Base-by-base conservation (phyloP, 2,888 invertebrate genomes). In the Amphipyra berbera region DNA sequence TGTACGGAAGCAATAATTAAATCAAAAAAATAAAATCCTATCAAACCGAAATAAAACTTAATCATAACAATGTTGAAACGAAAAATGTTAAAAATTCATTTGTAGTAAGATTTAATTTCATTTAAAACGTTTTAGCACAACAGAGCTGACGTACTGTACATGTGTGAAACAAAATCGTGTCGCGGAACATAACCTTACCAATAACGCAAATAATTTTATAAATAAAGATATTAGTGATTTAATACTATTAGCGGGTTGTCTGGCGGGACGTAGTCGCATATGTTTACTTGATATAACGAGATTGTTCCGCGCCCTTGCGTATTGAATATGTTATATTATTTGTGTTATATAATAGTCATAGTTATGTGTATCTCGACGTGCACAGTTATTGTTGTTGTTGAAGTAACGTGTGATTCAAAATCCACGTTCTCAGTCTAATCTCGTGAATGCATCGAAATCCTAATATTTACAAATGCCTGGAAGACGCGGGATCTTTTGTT, bases 31-130 rank as follows among this genome's bases (percentile, higher is more conserved):
- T 79, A 80, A 83, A 84, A 81, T 81, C 72, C 77, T 84, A 85
- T 84, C 78, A 88, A 88, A 86, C 78, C 77, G 82, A 85, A 87
- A 83, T 86, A 84, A 84, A 87, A 88, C 86, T 85, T 87, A 88
- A 88, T 86, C 78, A 80, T 83, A 87, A 85, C 81, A 76, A 85
- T 79, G 74, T 76, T 77, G 82, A 83, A 86, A 85, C 78, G 73
- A 82, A 82, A 85, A 84, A 78, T 74, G 71, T 72, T 81, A 83
- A 82, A 87, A 91, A 88, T 90, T 90, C 84, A 89, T 90, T 87
- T 66, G 62, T 69, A 72, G 82, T 69, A 70, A 82, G 78, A 85
- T 85, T 88, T 84, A 72, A 88, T 83, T 91, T 86, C 76, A 88
- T 86, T 81, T 61, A 65, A 68, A 67, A 64, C 59, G 66, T 68